These are phyloP conservation scores for Sus cebifrons DNA, from an alignment of 2,797 vertebrate species.

Conservation along the genomic window DNA sequence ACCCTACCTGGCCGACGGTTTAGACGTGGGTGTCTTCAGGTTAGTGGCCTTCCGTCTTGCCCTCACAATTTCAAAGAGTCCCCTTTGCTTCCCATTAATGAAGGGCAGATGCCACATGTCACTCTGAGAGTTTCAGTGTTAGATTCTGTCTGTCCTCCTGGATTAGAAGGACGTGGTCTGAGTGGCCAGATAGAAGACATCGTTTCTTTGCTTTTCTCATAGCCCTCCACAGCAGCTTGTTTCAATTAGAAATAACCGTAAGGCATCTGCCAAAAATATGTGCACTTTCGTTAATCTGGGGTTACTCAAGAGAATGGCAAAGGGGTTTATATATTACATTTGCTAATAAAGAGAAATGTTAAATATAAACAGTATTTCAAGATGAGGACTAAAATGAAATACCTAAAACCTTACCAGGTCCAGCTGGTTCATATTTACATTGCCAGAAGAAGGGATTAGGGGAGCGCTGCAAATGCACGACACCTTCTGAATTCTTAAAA, in stretches of 20 bases:
- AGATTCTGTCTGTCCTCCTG: not conserved
- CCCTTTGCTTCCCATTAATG: conserved; percentile 33
- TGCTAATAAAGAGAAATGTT: conserved; percentile 89
- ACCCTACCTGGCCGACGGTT: not conserved
- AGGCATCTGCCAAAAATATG: conserved; percentile 80
- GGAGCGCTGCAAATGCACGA: conserved; percentile 75
- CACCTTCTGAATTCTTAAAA: conserved; percentile 85
- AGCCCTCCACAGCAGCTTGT: conserved; percentile 68
- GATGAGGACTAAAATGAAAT: conserved; percentile 85
- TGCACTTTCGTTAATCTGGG: conserved; percentile 73
- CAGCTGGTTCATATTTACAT: conserved; percentile 88
- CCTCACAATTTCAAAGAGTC: conserved; percentile 28
- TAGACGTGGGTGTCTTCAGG: not conserved
- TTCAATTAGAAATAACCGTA: conserved; percentile 86
- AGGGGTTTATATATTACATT: conserved; percentile 88
- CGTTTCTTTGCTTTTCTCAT: conserved; percentile 61
- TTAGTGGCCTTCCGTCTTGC: not conserved
- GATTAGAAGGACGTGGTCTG: conserved; percentile 59
- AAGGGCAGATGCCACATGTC: not conserved
- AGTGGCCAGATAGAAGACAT: conserved; percentile 29
- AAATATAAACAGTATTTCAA: conserved; percentile 89
- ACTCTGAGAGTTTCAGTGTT: conserved; percentile 62
- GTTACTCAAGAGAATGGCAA: conserved; percentile 81
- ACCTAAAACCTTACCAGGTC: conserved; percentile 85
- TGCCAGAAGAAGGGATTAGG: conserved; percentile 88